phyloP scores from a whole-genome alignment of 2,888 invertebrate species.

The Amiota mariae region DNA sequence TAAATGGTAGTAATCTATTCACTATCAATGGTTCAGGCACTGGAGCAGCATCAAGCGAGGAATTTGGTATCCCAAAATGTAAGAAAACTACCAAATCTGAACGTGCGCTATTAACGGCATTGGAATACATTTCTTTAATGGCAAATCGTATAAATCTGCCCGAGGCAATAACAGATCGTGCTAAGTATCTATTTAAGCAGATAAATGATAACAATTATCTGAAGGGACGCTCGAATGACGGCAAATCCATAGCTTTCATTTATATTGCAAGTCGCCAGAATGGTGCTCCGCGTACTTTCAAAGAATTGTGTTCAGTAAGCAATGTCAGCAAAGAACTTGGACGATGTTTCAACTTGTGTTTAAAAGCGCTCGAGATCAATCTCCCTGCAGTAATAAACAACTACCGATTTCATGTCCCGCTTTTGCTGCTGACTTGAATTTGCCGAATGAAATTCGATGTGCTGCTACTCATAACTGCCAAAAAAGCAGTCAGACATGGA shows the following conservation, averaged over 20 bases:
- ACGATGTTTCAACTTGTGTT: conserved; percentile 95
- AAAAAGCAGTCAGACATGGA: conserved; percentile 97
- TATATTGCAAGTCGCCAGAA: conserved; percentile 99
- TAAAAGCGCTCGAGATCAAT: conserved; percentile 96
- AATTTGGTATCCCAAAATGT: conserved; percentile 86
- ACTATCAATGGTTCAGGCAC: conserved; percentile 91
- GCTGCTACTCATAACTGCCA: conserved; percentile 97
- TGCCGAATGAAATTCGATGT: conserved; percentile 90
- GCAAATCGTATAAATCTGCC: conserved; percentile 98
- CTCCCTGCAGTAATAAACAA: conserved; percentile 99
- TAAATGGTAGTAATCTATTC: conserved; percentile 96
- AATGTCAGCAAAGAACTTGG: conserved; percentile 99
- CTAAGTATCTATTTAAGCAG: conserved; percentile 97
- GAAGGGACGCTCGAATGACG: conserved; percentile 97
- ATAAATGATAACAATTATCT: conserved; percentile 96
- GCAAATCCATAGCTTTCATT: conserved; percentile 97
- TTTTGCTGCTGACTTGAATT: conserved; percentile 95
- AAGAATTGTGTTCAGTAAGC: conserved; percentile 99
- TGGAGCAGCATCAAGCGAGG: conserved; percentile 90
- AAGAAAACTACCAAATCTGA: conserved; percentile 96
- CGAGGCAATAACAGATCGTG: conserved; percentile 96
- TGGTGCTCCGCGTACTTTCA: conserved; percentile 98
- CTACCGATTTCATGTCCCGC: conserved; percentile 98
- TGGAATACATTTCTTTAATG: conserved; percentile 98
- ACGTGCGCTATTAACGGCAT: conserved; percentile 94